Evolutionary conservation across 2,888 invertebrate genomes (phyloP).

Genomic region (Periphyllus acericola): DNA sequence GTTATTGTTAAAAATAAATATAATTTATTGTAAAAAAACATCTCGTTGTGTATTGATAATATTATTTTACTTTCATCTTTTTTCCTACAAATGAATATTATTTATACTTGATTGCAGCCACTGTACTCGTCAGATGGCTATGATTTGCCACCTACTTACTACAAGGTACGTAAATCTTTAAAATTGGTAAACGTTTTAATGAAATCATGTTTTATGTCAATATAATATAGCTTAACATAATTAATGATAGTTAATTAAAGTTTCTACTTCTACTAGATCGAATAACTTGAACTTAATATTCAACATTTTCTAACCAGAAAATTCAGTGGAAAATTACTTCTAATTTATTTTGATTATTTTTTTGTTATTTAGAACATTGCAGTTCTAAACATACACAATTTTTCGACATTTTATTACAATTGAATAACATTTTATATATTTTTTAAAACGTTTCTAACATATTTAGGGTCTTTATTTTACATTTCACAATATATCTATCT

Average conservation of each 20-base stretch:
- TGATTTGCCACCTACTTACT: conserved; percentile 55
- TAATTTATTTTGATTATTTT: too few species aligned
- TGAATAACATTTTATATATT: too few species aligned
- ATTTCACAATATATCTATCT: too few species aligned
- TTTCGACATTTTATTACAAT: too few species aligned
- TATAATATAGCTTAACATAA: neutral
- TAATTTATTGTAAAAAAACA: conserved; percentile 53
- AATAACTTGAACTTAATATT: too few species aligned
- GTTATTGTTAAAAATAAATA: conserved; percentile 54
- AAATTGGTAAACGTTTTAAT: neutral
- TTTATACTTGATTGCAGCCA: conserved; percentile 59
- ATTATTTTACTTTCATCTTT: conserved; percentile 17
- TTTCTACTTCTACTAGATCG: too few species aligned
- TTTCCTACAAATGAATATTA: conserved; percentile 34
- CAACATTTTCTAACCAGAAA: neutral
- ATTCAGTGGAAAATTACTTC: neutral
- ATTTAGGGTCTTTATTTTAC: too few species aligned
- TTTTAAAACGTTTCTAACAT: too few species aligned
- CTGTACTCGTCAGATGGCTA: conserved; percentile 58
- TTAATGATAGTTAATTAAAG: neutral
- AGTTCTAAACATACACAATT: too few species aligned
- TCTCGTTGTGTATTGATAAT: neutral
- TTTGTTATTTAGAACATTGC: neutral
- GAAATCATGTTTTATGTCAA: neutral
- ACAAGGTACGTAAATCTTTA: conserved; percentile 35